Conservation (phyloP, 2,113 vertebrate genomes). For the Ibidorhyncha struthersii region DNA sequence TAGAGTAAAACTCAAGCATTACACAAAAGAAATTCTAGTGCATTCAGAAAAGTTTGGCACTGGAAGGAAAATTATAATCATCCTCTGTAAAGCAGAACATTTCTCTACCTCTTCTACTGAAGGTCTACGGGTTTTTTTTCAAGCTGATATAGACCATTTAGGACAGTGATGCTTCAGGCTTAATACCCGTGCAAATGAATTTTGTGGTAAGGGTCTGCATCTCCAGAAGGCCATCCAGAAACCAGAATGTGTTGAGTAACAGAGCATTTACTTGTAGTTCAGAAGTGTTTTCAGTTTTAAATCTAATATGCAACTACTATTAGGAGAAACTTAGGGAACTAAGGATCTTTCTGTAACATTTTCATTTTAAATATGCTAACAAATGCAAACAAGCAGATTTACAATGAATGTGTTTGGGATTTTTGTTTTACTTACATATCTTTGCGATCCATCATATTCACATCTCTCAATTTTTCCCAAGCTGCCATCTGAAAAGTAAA, state of each 20-base stretch:
- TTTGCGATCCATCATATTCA: slow-evolving; percentile 93
- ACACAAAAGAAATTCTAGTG: background rate
- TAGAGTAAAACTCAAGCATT: background rate
- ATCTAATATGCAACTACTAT: background rate
- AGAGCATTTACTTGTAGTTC: background rate
- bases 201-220: background rate
- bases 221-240: background rate
- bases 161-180: background rate
- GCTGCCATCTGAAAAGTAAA: slow-evolving; percentile 96
- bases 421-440: slow-evolving; percentile 87
- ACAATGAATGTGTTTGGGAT: background rate
- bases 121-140: background rate
- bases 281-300: background rate
- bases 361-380: background rate
- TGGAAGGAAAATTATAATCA: background rate
- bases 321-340: background rate
- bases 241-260: background rate
- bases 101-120: background rate
- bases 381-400: background rate
- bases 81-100: background rate
- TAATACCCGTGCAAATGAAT: background rate
- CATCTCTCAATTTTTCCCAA: slow-evolving; percentile 96
- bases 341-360: background rate
- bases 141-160: background rate
- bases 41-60: background rate